Conservation (phyloP, 2,797 vertebrate species). For the Sarcophilus harrisii region DNA sequence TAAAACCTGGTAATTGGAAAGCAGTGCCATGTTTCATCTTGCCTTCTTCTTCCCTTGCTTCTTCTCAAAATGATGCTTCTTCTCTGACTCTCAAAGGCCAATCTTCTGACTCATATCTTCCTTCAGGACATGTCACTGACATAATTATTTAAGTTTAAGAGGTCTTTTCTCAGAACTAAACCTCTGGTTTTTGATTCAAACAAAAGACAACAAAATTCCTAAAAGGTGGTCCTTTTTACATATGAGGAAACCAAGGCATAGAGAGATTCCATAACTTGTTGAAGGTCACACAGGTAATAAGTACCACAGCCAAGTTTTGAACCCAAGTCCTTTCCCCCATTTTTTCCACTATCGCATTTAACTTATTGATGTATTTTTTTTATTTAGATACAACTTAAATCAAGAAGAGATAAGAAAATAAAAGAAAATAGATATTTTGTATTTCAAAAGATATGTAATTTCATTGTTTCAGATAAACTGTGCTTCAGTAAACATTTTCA, state of each 20-base stretch:
- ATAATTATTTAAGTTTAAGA: background rate
- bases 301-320: background rate
- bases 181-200: background rate
- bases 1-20: background rate
- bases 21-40: background rate
- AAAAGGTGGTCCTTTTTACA: background rate
- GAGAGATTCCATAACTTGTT: background rate
- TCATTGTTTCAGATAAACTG: background rate
- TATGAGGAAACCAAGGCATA: background rate
- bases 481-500: background rate
- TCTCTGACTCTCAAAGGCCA: background rate
- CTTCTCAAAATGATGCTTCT: background rate
- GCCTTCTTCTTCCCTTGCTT: background rate
- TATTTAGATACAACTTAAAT: background rate
- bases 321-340: background rate
- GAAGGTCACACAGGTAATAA: background rate
- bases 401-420: background rate
- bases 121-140: background rate
- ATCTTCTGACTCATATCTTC: background rate
- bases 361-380: background rate
- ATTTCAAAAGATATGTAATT: background rate
- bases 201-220: background rate
- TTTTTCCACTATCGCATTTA: background rate
- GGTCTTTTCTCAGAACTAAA: conserved; percentile 22
- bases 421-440: background rate